These are phyloP conservation scores for Trichogramma evanescens DNA, from an alignment of 2,888 invertebrate genomes.

Conservation along the genomic window DNA sequence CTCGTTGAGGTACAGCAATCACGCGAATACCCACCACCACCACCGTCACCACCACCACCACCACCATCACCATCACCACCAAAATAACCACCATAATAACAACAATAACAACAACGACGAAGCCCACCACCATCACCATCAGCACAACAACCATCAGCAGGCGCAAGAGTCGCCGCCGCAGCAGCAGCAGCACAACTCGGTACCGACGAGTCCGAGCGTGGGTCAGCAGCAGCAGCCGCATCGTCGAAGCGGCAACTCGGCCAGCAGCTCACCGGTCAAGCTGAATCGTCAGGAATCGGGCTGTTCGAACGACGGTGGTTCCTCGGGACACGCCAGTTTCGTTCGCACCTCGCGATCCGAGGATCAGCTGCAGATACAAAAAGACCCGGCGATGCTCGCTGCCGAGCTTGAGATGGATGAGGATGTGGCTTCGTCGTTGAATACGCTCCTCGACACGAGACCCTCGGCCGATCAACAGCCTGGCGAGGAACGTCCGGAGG, in stretches of 20 bases:
- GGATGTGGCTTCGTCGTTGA: constrained; percentile 86
- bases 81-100: constrained; percentile 51
- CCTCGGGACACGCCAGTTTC: constrained; percentile 41
- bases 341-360: constrained; percentile 87
- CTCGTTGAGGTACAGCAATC: constrained; percentile 54
- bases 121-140: constrained; percentile 51
- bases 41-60: constrained; percentile 48
- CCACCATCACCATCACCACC: constrained; percentile 49
- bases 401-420: constrained; percentile 90
- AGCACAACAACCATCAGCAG: neutral
- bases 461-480: too few relatives aligned
- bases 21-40: constrained; percentile 53
- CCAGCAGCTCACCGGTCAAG: constrained; percentile 51
- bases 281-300: neutral
- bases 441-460: constrained; percentile 78
- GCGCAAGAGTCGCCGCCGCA: constrained; percentile 51
- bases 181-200: constrained; percentile 30
- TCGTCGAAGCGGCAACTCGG: constrained; percentile 45
- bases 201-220: constrained; percentile 56
- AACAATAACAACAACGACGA: constrained; percentile 47
- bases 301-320: neutral
- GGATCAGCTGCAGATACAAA: constrained; percentile 80
- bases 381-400: constrained; percentile 71
- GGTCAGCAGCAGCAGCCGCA: constrained; percentile 51
- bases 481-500: constrained; percentile 52